Evolutionary conservation across 2,888 invertebrate genomes (phyloP), one percentile per base, ranked within the genome.

Genomic region (Zhuqinia jingwanae): DNA sequence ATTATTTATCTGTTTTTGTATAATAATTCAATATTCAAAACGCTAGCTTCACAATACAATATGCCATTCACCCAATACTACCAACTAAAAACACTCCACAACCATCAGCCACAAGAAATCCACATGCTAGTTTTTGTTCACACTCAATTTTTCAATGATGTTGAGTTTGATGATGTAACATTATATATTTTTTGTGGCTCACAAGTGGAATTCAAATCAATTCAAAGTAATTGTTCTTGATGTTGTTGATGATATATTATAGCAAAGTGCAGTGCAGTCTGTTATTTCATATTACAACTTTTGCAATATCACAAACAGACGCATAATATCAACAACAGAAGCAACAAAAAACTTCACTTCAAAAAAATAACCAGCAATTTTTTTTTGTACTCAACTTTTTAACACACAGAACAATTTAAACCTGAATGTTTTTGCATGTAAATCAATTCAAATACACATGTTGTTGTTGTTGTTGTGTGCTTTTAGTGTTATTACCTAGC

Each of bases 171-270:
- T 27, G 50, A 56, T 20, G 30, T 30, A 56, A 56, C 75, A 15
- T 56, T 30, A 6, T n/a, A n/a, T n/a, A n/a, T n/a, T n/a, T 30
- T 17, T 56, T 53, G 75, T 56, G 20, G n/a, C n/a, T 53, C 53
- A 75, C 47, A 75, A 75, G 53, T 75, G 75, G 56, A 75, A 75
- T 75, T 75, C 75, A 75, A 75, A 75, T 75, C 75, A 75, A 75
- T 75, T 75, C 20, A 56, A 75, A 75, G 27, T 42, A 75, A 75
- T 75, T 75, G 36, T 42, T 75, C 11, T 1, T 53, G 56, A 75
- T 75, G 20, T 30, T 36, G 8, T 75, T 56, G n/a, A 13, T 53
- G 30, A 36, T 36, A n/a, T n/a, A 6, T 8, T 36, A 20, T 30
- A 53, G 56, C 11, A 45, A 68, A 68, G 42, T 56, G 56, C 73